These are phyloP conservation scores for Zaprionus nigranus DNA, from an alignment of 1,140 invertebrate species.

Conservation along the genomic window DNA sequence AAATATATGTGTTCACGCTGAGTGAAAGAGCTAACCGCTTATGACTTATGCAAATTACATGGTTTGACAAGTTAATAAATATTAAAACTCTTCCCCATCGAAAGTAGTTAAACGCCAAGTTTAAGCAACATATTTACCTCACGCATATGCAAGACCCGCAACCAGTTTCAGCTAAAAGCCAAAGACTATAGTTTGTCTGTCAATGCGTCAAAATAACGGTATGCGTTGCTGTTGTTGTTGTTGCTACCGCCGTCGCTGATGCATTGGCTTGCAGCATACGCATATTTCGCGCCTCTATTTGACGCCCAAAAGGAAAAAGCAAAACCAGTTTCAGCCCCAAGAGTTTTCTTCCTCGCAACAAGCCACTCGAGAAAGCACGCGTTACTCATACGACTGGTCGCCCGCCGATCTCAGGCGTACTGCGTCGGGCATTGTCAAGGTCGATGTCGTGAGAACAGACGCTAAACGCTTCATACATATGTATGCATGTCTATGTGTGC, in stretches of 20 bases:
- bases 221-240: conserved; percentile 22
- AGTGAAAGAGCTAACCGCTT: neutral
- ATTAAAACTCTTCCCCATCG: conserved; percentile 50
- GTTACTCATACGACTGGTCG: conserved; percentile 25
- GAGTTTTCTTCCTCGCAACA: conserved; percentile 66
- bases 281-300: conserved; percentile 71
- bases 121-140: conserved; percentile 1
- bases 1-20: neutral
- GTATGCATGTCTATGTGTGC: conserved; percentile 4
- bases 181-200: conserved; percentile 30
- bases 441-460: conserved; percentile 63
- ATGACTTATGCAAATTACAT: conserved; percentile 24
- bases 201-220: conserved; percentile 58
- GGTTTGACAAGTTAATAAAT: conserved; percentile 44
- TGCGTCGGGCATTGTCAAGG: conserved; percentile 70
- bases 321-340: conserved; percentile 61
- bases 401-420: conserved; percentile 11
- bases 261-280: conserved; percentile 64
- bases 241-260: conserved; percentile 14
- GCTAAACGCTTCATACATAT: conserved; percentile 26
- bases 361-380: conserved; percentile 17
- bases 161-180: conserved; percentile 60
- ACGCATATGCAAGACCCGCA: conserved; percentile 30
- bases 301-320: conserved; percentile 37
- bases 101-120: conserved; percentile 37